Percentiles rank a stretch among this genome's conserved stretches.
phyloP scores from a whole-genome alignment of 2,888 invertebrate species.

The Machimus rusticus region DNA sequence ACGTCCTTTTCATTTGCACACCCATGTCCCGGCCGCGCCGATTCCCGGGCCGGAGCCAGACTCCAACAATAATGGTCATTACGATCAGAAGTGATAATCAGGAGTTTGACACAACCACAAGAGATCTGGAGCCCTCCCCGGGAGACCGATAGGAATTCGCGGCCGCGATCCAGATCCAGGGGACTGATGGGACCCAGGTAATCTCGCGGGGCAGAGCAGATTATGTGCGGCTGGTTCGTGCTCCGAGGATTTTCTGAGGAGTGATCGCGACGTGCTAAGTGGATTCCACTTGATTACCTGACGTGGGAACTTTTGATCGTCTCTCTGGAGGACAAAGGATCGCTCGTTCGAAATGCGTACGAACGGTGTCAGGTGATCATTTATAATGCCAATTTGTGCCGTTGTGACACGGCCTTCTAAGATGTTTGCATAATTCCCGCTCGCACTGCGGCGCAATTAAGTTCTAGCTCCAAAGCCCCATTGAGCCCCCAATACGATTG shows the following conservation, averaged over 20 bases:
- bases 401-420: constrained; percentile 9
- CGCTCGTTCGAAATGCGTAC: not conserved
- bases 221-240: constrained; percentile 12
- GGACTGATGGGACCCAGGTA: not conserved
- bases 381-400: not conserved
- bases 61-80: constrained; percentile 31
- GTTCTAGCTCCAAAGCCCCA: not conserved
- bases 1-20: not conserved
- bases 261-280: constrained; percentile 12
- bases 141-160: not conserved
- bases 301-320: constrained; percentile 9
- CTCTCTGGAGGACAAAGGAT: not conserved
- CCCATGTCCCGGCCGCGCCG: not conserved
- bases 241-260: constrained; percentile 12
- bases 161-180: not conserved
- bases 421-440: not conserved
- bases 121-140: constrained; percentile 9
- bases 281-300: constrained; percentile 23
- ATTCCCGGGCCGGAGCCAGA: not conserved
- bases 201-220: not conserved
- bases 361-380: constrained; percentile 1
- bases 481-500: not conserved
- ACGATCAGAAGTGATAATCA: constrained; percentile 39
- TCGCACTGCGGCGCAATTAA: not conserved
- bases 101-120: constrained; percentile 3